These are phyloP conservation scores for Nemoura dubitans DNA, from an alignment of 2,888 invertebrate species.

Conservation along the genomic window DNA sequence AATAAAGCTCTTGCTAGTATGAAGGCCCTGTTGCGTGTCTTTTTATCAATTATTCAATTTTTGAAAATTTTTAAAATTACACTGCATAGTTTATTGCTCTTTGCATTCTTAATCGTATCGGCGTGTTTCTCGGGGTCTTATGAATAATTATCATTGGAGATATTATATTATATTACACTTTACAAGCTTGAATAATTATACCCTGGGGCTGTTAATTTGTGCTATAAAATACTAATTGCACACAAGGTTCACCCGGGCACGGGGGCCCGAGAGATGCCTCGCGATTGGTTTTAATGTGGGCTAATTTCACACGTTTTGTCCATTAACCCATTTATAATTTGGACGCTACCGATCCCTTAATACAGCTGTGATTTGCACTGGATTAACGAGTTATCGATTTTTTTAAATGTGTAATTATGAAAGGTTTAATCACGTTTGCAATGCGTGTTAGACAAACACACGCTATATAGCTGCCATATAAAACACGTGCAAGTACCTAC, in stretches of 20 bases:
- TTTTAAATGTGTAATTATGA: constrained; percentile 10
- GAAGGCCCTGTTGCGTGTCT: too few species aligned
- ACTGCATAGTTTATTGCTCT: not conserved
- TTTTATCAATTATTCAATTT: too few species aligned
- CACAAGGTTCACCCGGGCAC: not conserved
- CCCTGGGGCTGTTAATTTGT: not conserved
- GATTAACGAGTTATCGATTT: constrained; percentile 15
- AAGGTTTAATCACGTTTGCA: not conserved
- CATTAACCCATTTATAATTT: constrained; percentile 7
- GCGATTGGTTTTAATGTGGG: constrained; percentile 19
- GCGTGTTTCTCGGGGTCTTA: not conserved
- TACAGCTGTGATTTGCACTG: constrained; percentile 16
- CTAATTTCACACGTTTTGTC: constrained; percentile 15
- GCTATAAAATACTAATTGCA: constrained; percentile 7
- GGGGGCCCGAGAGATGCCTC: not conserved
- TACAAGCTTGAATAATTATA: constrained; percentile 4
- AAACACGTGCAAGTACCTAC: not conserved
- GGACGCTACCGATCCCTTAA: constrained; percentile 3
- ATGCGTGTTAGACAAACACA: not conserved
- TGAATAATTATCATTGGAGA: constrained; percentile 12
- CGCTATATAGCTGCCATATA: not conserved
- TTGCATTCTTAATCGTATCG: not conserved
- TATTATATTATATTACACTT: constrained; percentile 7
- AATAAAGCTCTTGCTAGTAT: too few species aligned
- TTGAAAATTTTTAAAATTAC: too few species aligned